Evolutionary conservation across 2,797 vertebrate genomes (phyloP).

Genomic region (Hozukius guyotensis): DNA sequence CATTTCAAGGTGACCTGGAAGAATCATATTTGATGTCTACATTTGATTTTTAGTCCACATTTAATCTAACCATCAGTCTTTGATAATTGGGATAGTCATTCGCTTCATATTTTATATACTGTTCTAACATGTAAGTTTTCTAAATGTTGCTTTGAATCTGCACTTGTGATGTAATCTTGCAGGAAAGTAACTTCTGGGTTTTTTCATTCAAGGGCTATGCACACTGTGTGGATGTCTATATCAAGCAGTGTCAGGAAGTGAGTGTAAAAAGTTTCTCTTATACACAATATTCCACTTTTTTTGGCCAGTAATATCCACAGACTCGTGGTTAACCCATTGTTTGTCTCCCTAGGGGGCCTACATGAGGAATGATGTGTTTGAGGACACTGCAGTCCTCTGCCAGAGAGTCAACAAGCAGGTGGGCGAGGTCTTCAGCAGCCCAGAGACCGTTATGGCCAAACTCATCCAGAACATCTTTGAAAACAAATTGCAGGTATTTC

Average conservation of each 20-base stretch:
- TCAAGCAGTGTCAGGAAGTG: slow-evolving; percentile 99
- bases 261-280: slow-evolving; percentile 42
- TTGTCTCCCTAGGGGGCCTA: slow-evolving; percentile 88
- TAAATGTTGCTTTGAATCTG: neutral
- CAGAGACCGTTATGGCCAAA: slow-evolving; percentile 97
- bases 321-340: slow-evolving; percentile 15
- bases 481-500: slow-evolving; percentile 93
- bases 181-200: slow-evolving; percentile 40
- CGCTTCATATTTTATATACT: neutral
- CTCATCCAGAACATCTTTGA: slow-evolving; percentile 99
- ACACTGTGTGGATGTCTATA: slow-evolving; percentile 99
- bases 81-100: neutral
- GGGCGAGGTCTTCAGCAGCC: slow-evolving; percentile 96
- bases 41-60: neutral
- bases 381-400: slow-evolving; percentile 94
- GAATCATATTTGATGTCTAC: slow-evolving; percentile 1
- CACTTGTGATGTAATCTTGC: neutral
- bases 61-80: neutral
- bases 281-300: neutral
- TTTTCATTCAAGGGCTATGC: slow-evolving; percentile 91
- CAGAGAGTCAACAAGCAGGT: slow-evolving; percentile 97
- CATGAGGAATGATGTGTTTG: slow-evolving; percentile 92
- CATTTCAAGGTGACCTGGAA: slow-evolving; percentile 94
- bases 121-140: neutral
- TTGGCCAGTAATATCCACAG: neutral